Evolutionary conservation across 2,113 vertebrate genomes (phyloP).

Genomic region (Arenaria interpres): DNA sequence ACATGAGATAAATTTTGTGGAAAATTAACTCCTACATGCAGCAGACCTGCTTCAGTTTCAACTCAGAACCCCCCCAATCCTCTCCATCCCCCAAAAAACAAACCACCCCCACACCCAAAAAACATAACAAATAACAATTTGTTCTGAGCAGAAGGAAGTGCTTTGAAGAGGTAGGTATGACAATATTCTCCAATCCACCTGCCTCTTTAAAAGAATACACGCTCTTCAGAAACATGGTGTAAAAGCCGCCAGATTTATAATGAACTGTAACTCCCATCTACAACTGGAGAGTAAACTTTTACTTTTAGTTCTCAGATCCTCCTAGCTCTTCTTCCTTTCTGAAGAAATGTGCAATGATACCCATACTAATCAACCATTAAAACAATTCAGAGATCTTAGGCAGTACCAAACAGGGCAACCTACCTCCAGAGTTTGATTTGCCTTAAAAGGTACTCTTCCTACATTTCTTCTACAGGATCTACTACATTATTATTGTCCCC

Average conservation of each 20-base stretch:
- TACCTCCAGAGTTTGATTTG: background rate
- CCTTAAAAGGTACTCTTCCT: background rate
- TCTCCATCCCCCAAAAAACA: background rate
- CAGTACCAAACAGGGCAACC: background rate
- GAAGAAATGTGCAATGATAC: background rate
- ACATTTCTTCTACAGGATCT: background rate
- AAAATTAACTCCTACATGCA: background rate
- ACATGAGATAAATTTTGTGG: background rate
- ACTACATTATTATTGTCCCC: background rate
- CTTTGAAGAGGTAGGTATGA: background rate
- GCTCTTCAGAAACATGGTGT: background rate
- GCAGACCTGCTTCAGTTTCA: background rate
- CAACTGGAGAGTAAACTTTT: background rate
- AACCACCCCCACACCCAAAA: accelerated
- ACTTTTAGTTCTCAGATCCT: background rate
- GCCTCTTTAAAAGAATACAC: background rate
- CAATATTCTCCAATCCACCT: background rate
- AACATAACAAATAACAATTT: background rate
- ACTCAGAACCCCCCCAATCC: background rate
- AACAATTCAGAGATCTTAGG: background rate
- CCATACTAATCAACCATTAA: background rate
- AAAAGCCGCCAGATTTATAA: background rate
- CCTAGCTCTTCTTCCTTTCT: background rate
- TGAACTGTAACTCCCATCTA: background rate
- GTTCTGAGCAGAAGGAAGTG: background rate